These are phyloP conservation scores for Parotia lawesii DNA, from an alignment of 2,113 vertebrate genomes.

Conservation along the genomic window DNA sequence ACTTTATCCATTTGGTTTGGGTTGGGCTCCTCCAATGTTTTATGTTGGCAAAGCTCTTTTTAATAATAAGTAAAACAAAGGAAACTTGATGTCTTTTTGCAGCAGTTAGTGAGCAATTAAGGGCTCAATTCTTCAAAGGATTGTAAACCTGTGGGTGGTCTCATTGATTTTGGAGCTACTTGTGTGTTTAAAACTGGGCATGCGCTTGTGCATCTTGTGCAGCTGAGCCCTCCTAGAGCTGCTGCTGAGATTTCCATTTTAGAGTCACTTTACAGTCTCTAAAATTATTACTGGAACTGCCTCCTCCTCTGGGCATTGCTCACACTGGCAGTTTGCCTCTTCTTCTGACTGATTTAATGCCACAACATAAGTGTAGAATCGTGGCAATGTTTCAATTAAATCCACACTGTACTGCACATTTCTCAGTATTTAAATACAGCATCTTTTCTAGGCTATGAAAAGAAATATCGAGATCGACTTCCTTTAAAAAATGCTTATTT, in stretches of 20 bases:
- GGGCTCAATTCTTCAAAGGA: neutral
- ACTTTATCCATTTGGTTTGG: neutral
- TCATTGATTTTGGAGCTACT: slow-evolving; percentile 1
- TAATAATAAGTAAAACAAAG: neutral
- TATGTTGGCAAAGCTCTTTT: neutral
- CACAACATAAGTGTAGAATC: neutral
- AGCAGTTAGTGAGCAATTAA: slow-evolving; percentile 24
- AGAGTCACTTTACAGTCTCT: slow-evolving; percentile 15
- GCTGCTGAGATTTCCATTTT: slow-evolving; percentile 46
- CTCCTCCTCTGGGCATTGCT: slow-evolving; percentile 1
- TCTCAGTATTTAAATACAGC: neutral
- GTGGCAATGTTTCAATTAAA: neutral
- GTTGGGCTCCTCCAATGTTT: neutral
- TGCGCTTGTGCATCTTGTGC: neutral
- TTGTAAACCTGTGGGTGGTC: slow-evolving; percentile 41
- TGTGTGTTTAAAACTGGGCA: neutral
- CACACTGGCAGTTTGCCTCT: neutral
- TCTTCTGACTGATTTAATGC: slow-evolving; percentile 37
- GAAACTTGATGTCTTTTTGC: neutral
- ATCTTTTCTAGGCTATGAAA: neutral
- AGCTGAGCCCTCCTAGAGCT: neutral
- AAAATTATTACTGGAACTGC: slow-evolving; percentile 45
- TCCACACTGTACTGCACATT: neutral
- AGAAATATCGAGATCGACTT: neutral
- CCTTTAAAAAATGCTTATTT: neutral